Base-by-base conservation (phyloP, 2,113 vertebrate genomes). In the Varanus salvator region DNA sequence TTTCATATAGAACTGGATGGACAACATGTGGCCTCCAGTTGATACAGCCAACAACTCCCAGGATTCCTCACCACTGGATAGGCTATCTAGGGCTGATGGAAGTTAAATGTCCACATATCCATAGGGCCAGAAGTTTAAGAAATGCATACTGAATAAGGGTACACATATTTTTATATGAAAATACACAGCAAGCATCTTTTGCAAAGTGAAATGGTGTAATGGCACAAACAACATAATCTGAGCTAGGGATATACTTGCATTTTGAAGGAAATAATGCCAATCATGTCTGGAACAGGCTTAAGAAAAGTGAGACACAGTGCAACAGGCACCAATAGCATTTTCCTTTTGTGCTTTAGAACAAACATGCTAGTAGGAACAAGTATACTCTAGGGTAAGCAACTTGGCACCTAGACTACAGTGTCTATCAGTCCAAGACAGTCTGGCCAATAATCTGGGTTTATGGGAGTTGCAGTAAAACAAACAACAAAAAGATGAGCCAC, bases 181-280 rank as follows among this genome's bases (percentile, higher is more conserved):
- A 66, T 86, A 68, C 72, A 81, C 1, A 0, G 81, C 86, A 91
- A 93, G 93, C 87, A 93, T 54, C 85, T 90, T 88, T 66, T 82
- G 88, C n/a, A 72, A 29, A 92, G 85, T 92, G 17, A 52, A 92
- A 74, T 27, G 25, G 5, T 52, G 60, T 2, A 87, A 17, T 68
- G 84, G 86, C 71, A 60, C 68, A 64, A 89, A 29, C 71, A 85
- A 1, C 7, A 48, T 72, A 8, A 92, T 83, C 52, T 31, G 88
- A 2, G 31, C 78, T 66, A 50, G 80, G 84, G 89, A 34, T 69
- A 50, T 19, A 52, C 78, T 93, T 86, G 66, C 75, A 27, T 87
- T 94, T 84, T 91, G 12, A 94, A 94, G 87, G 92, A 64, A 92
- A 93, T 92, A 95, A 1, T n/a, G 93, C 80, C 90, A 93, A 93